A percentile compares a stretch with the other conserved stretches of the same genome.
Evolutionary conservation across 2,888 invertebrate species (phyloP).

Genomic region (Eristalinus sepulchralis): DNA sequence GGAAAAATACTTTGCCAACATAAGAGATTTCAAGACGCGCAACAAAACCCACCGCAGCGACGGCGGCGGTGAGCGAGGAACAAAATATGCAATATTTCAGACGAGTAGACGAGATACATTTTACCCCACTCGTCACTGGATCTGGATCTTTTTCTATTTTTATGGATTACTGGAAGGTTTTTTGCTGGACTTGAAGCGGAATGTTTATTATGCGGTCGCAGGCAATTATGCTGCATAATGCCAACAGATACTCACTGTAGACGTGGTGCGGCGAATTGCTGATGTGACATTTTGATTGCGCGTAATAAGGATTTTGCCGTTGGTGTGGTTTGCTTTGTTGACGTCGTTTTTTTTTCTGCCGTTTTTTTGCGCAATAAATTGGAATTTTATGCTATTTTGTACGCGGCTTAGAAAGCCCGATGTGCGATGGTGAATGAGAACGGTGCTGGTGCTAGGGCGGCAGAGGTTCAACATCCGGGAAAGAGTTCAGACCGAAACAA

Average conservation of each 20-base stretch:
- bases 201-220: neutral
- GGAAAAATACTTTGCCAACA: conserved; percentile 42
- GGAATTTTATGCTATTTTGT: neutral
- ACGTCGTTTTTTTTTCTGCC: neutral
- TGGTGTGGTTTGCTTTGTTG: conserved; percentile 1
- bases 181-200: neutral
- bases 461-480: neutral
- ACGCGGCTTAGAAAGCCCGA: neutral
- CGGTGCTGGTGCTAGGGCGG: neutral
- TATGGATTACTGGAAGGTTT: neutral
- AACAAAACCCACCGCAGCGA: neutral
- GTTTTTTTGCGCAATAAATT: neutral
- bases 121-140: neutral
- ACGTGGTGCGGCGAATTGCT: neutral
- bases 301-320: neutral
- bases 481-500: neutral
- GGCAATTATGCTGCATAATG: conserved; percentile 25
- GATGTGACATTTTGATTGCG: neutral
- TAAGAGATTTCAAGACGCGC: neutral
- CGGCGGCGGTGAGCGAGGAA: neutral
- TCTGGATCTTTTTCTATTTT: neutral
- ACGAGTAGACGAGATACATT: neutral
- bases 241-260: neutral
- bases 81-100: neutral
- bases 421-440: neutral